These are phyloP conservation scores for Philypnodon macrostomus DNA, from an alignment of 2,797 vertebrate genomes.

Conservation along the genomic window DNA sequence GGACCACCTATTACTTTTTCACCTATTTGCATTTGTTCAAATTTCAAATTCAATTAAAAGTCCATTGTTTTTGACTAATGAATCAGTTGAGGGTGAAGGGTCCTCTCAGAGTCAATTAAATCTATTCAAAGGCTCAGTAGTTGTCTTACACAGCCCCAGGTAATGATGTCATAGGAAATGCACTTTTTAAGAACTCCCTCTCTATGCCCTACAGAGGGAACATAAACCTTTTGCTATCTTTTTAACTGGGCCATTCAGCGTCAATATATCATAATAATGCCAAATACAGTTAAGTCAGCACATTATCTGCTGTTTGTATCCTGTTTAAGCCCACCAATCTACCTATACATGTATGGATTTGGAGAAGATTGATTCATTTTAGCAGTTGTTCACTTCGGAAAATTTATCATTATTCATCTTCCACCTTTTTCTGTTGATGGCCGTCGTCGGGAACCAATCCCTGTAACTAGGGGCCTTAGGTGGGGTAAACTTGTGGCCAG, in stretches of 20 bases:
- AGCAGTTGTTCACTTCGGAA: too few species aligned
- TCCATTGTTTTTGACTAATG: constrained; percentile 62
- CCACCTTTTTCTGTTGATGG: too few species aligned
- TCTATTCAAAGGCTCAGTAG: constrained; percentile 50
- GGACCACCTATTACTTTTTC: constrained; percentile 40
- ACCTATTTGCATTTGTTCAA: constrained; percentile 49
- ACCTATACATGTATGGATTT: too few species aligned
- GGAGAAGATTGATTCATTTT: too few species aligned
- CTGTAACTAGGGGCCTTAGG: too few species aligned
- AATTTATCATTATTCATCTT: too few species aligned
- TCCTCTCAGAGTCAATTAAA: constrained; percentile 57
- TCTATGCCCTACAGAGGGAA: neutral
- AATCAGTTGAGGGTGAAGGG: constrained; percentile 49
- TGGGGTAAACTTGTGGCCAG: too few species aligned
- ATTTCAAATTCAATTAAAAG: constrained; percentile 53
- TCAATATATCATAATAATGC: too few species aligned
- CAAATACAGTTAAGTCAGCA: too few species aligned
- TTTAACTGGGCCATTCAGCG: neutral
- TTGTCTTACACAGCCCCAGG: constrained; percentile 46
- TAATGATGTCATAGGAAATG: constrained; percentile 50
- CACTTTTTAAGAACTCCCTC: constrained; percentile 13
- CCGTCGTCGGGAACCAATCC: too few species aligned
- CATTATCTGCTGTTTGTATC: too few species aligned
- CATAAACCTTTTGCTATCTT: neutral
- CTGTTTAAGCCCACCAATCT: too few species aligned